These are phyloP conservation scores for Sycobia sp. DNA, from an alignment of 1,140 invertebrate species.

Conservation along the genomic window DNA sequence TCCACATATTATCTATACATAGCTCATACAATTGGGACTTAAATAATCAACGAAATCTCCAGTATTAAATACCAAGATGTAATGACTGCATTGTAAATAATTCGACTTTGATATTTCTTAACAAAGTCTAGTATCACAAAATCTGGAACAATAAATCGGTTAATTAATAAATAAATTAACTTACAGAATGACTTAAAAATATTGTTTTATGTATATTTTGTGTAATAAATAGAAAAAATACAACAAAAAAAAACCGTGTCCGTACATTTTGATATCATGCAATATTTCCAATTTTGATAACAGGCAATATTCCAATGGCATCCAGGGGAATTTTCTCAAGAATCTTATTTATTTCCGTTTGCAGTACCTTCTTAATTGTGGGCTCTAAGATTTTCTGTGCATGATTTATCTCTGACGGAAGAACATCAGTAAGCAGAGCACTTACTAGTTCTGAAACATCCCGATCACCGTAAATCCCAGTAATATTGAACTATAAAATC, in stretches of 20 bases:
- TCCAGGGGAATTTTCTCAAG: constrained; percentile 11
- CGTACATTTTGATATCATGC: too few relatives aligned
- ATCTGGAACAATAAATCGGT: background rate
- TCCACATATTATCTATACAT: too few relatives aligned
- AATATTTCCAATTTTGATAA: too few relatives aligned
- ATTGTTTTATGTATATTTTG: too few relatives aligned
- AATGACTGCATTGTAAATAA: background rate
- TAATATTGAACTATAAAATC: constrained; percentile 33
- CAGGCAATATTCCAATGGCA: too few relatives aligned
- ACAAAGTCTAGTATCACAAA: background rate
- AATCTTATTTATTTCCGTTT: constrained; percentile 5
- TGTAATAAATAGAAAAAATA: too few relatives aligned
- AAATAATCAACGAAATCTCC: background rate
- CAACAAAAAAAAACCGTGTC: too few relatives aligned
- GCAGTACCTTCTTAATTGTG: constrained; percentile 12
- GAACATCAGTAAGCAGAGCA: constrained; percentile 32
- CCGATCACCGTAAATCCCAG: constrained; percentile 36
- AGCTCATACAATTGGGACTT: too few relatives aligned
- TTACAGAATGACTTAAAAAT: too few relatives aligned
- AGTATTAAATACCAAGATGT: background rate
- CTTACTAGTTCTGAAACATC: constrained; percentile 36
- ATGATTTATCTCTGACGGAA: constrained; percentile 23
- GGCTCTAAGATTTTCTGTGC: constrained; percentile 32
- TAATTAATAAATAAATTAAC: background rate
- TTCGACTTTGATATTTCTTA: background rate